Percentiles rank a stretch among this genome's conserved stretches.
phyloP scores from a whole-genome alignment of 2,888 invertebrate species.

The Amblyjoppa proteus region DNA sequence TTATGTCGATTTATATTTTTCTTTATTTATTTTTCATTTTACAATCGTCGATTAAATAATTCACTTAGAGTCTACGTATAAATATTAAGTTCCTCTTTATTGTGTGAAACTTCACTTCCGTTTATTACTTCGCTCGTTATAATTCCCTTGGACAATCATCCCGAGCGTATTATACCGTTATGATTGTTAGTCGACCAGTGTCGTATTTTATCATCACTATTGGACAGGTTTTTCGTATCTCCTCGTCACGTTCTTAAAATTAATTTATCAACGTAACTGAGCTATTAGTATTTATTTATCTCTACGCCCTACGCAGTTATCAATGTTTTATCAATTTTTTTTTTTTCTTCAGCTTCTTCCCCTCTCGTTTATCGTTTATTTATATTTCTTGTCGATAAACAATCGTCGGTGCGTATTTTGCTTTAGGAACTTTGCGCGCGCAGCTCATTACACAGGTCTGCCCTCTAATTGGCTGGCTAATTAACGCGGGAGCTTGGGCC shows the following conservation, averaged over 20 bases:
- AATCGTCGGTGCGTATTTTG: conserved; percentile 66
- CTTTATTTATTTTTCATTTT: conserved; percentile 55
- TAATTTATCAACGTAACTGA: conserved; percentile 59
- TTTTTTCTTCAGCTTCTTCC: conserved; percentile 15
- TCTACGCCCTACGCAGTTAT: conserved; percentile 22
- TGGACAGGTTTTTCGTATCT: conserved; percentile 59
- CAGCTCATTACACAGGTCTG: conserved; percentile 83
- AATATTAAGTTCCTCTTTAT: conserved; percentile 66
- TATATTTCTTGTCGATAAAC: conserved; percentile 54
- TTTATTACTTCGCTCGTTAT: conserved; percentile 63
- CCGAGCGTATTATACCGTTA: conserved; percentile 67
- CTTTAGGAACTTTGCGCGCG: conserved; percentile 85
- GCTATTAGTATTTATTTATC: conserved; percentile 51
- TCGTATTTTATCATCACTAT: conserved; percentile 57
- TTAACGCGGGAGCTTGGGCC: conserved; percentile 83
- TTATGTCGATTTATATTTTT: conserved; percentile 67
- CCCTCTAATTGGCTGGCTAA: conserved; percentile 84
- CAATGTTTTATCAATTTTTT: conserved; percentile 45
- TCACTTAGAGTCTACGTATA: conserved; percentile 49
- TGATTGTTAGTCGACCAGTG: conserved; percentile 73
- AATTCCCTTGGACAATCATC: neutral
- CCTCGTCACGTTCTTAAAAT: conserved; percentile 24
- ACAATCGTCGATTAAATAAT: conserved; percentile 58
- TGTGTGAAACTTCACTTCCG: conserved; percentile 49
- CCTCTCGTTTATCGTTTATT: conserved; percentile 37